phyloP scores from a whole-genome alignment of 2,888 invertebrate genomes.

The Eupeodes luniger region DNA sequence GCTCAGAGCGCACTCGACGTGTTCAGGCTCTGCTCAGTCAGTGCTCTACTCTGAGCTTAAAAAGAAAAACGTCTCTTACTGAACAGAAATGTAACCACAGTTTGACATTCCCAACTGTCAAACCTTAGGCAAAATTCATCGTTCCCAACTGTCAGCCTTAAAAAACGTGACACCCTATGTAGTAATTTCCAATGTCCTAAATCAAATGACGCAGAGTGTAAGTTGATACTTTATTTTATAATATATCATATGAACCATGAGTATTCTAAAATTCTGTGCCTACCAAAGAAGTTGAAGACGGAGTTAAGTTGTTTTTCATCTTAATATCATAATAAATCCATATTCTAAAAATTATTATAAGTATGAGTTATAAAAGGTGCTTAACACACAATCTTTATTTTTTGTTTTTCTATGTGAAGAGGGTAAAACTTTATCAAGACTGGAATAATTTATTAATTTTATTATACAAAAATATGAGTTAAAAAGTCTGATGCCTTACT shows the following conservation, averaged over 20 bases:
- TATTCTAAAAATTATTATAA: neutral
- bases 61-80: no score
- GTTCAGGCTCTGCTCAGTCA: no score
- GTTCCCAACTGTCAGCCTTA: no score
- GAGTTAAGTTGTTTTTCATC: neutral
- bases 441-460: constrained; percentile 26
- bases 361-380: neutral
- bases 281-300: neutral
- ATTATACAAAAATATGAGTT: constrained; percentile 1
- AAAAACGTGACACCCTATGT: no score
- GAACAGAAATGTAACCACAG: no score
- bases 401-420: no score
- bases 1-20: no score
- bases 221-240: neutral
- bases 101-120: no score
- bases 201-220: neutral
- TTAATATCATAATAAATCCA: constrained; percentile 4
- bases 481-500: neutral
- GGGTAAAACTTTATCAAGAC: neutral
- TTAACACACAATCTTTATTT: neutral
- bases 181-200: neutral
- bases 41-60: no score
- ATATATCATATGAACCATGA: neutral
- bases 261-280: neutral
- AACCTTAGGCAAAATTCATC: no score